Conservation (phyloP, 2,888 invertebrate species). For the Meta bourneti region DNA sequence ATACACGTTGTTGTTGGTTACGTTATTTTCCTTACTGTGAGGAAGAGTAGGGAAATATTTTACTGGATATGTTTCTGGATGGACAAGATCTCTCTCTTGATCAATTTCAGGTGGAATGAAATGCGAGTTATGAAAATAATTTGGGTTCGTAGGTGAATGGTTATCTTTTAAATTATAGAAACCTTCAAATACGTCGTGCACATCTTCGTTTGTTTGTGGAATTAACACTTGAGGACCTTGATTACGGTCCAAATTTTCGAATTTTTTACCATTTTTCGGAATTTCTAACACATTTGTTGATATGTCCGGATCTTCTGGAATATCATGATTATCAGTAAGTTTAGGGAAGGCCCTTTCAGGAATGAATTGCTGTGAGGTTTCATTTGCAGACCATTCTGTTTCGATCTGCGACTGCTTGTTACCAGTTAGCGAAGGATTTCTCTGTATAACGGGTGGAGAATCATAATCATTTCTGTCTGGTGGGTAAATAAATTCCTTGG, state of each 20-base stretch:
- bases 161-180: conserved; percentile 15
- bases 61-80: not conserved
- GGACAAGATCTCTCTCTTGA: not conserved
- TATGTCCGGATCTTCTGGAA: conserved; percentile 21
- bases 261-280: conserved; percentile 21
- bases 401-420: not conserved
- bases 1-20: not conserved
- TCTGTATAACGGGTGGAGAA: not conserved
- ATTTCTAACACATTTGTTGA: conserved; percentile 49
- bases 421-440: not conserved
- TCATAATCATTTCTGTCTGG: not conserved
- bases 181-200: conserved; percentile 46
- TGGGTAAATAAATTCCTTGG: not conserved
- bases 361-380: not conserved
- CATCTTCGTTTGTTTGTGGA: conserved; percentile 30
- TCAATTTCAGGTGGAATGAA: not conserved
- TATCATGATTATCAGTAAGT: not conserved
- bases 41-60: not conserved
- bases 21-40: not conserved
- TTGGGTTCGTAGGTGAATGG: conserved; percentile 5
- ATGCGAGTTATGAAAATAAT: conserved; percentile 1
- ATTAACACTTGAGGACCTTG: not conserved
- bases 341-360: not conserved
- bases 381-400: conserved; percentile 3
- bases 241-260: conserved; percentile 24